Conservation (phyloP, 2,888 invertebrate genomes). For the Macrophya alboannulata region DNA sequence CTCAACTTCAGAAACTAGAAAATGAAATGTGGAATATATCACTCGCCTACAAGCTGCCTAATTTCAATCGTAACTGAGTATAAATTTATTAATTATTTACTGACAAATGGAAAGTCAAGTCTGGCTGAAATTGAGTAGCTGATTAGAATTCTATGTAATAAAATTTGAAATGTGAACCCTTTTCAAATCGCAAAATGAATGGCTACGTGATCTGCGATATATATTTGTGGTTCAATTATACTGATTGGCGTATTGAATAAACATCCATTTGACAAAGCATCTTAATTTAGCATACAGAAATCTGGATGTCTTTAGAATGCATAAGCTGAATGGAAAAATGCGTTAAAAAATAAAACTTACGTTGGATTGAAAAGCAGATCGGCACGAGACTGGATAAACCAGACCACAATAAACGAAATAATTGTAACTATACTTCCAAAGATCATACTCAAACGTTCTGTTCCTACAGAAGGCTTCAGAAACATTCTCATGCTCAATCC, state of each 20-base stretch:
- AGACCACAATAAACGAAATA: slow-evolving; percentile 81
- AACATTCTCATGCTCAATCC: slow-evolving; percentile 89
- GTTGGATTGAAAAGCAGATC: slow-evolving; percentile 79
- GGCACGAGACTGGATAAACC: slow-evolving; percentile 81
- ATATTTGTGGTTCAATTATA: slow-evolving; percentile 47
- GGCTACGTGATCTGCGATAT: slow-evolving; percentile 2
- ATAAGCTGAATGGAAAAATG: background rate
- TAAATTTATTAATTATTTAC: background rate
- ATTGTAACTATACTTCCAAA: slow-evolving; percentile 81
- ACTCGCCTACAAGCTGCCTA: background rate
- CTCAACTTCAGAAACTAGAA: background rate
- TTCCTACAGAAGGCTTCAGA: slow-evolving; percentile 85
- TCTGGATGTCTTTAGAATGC: slow-evolving; percentile 7
- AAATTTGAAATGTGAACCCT: background rate
- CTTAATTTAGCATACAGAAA: background rate
- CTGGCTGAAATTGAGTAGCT: background rate
- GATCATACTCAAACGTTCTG: slow-evolving; percentile 82
- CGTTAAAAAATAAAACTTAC: slow-evolving; percentile 63
- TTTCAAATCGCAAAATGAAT: background rate
- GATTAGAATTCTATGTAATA: background rate
- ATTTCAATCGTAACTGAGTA: background rate
- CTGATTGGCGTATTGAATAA: slow-evolving; percentile 7
- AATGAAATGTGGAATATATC: background rate
- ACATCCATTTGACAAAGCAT: background rate
- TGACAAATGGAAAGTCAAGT: background rate